A percentile compares a stretch with the other conserved stretches of the same genome.
Evolutionary conservation across 2,113 vertebrate genomes (phyloP).

Genomic region (Neolamprologus sp.): DNA sequence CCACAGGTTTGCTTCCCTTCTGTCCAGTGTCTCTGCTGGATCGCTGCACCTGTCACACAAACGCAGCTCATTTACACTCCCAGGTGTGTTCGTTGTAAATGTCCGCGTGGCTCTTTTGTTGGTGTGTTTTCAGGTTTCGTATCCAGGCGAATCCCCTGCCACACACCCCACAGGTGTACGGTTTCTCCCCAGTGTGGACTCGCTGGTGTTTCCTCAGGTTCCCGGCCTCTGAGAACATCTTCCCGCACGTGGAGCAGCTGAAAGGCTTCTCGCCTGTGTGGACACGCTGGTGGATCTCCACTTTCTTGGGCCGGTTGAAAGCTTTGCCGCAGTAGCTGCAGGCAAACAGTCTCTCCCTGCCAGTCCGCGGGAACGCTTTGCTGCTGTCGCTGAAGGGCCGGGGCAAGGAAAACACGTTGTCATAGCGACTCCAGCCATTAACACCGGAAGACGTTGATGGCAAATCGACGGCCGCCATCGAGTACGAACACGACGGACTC

Average conservation of each 20-base stretch:
- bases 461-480: neutral
- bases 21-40: neutral
- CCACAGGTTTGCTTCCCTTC: neutral
- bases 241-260: conserved; percentile 68
- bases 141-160: conserved; percentile 67
- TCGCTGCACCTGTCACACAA: neutral
- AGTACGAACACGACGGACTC: conserved; percentile 16
- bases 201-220: conserved; percentile 72
- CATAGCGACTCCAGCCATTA: conserved; percentile 7
- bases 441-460: conserved; percentile 15
- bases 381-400: neutral
- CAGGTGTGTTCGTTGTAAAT: neutral
- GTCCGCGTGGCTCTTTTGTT: conserved; percentile 60
- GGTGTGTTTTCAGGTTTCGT: conserved; percentile 69
- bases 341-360: conserved; percentile 63
- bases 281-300: conserved; percentile 71
- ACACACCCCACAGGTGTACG: conserved; percentile 60
- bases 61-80: neutral
- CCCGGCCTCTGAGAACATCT: conserved; percentile 65
- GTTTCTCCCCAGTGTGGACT: conserved; percentile 68
- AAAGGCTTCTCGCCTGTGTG: conserved; percentile 72
- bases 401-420: neutral
- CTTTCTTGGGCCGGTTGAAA: conserved; percentile 70
- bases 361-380: neutral
- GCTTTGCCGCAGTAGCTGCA: conserved; percentile 70